Evolutionary conservation across 1,140 invertebrate genomes (phyloP).

Genomic region (Caenorhabditis briggsae): DNA sequence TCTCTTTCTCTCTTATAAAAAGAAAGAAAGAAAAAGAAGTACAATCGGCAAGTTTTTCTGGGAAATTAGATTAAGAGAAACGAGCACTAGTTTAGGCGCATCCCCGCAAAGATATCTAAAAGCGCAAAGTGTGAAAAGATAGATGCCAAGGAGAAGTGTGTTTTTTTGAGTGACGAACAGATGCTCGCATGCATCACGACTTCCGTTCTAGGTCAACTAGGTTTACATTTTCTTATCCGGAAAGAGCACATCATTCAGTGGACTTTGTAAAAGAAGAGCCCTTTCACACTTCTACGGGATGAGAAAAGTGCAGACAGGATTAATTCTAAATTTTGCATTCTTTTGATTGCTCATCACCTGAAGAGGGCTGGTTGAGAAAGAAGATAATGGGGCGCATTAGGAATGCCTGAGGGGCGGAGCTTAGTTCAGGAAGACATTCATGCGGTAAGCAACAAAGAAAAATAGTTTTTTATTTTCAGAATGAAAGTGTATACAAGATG

Average conservation of each 20-base stretch:
- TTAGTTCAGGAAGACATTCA: too few species aligned
- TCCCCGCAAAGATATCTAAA: background rate
- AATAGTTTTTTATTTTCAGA: too few species aligned
- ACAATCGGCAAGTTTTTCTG: conserved; percentile 44
- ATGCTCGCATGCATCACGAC: background rate
- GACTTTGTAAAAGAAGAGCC: background rate
- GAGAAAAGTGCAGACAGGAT: conserved; percentile 1
- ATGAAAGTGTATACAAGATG: too few species aligned
- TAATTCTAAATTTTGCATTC: background rate
- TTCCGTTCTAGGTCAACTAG: conserved; percentile 33
- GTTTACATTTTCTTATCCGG: background rate
- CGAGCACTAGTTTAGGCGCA: conserved; percentile 17
- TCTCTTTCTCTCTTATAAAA: too few species aligned
- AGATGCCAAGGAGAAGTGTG: too few species aligned
- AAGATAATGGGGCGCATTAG: too few species aligned
- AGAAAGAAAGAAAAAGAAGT: background rate
- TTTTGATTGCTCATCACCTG: too few species aligned
- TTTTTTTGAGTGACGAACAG: conserved; percentile 10
- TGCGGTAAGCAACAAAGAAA: too few species aligned
- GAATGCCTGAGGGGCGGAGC: too few species aligned
- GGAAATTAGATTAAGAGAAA: conserved; percentile 53
- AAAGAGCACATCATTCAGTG: conserved; percentile 17
- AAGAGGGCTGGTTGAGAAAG: too few species aligned
- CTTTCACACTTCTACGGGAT: background rate
- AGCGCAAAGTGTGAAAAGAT: background rate